Evolutionary conservation across 2,113 vertebrate genomes (phyloP), one percentile per base, ranked within the genome.

Genomic region (Prunella himalayana): DNA sequence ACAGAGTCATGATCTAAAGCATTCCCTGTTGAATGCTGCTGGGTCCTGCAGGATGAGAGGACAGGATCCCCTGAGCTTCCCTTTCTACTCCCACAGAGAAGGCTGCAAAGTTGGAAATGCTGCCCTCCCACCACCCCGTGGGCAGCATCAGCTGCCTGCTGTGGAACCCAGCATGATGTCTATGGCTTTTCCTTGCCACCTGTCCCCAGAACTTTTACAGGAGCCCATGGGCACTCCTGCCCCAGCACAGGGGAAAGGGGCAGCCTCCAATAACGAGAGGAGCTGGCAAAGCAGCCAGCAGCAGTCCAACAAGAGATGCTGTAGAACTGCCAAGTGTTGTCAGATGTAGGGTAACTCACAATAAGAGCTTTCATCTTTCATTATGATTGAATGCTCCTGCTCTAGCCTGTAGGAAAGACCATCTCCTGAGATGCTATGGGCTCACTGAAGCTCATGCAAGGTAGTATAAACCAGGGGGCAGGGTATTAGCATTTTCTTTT

Each of bases 291-390:
- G 60, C 80, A 92, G 73, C 31, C 33, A 91, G 79, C 68, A 86
- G 69, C 60, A 22, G 54, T 37, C 47, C 79, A 81, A 76, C 42
- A 35, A 66, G 79, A 83, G 68, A 68, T 45, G 68, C 56, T 70
- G 79, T 47, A 80, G 71, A 4, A 0, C 30, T 95, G 92, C 90
- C 85, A 95, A 87, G 35, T 47, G 44, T 54, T 90, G 63, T 82
- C 14, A 4, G 63, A 80, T 47, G 21, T 17, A 88, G 69, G 57
- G 42, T 83, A 95, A 77, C 35, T 88, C 82, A 90, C 59, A 89
- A 33, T 13, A 63, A 81, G 71, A 81, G 42, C 79, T 60, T 95
- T 92, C 68, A 93, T 59, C 56, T 82, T 95, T 95, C 95, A 90
- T 78, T 83, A 90, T 64, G 51, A 93, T 24, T 56, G 72, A 95